Conservation (phyloP, 2,113 vertebrate genomes). For the Scatophagus argus region DNA sequence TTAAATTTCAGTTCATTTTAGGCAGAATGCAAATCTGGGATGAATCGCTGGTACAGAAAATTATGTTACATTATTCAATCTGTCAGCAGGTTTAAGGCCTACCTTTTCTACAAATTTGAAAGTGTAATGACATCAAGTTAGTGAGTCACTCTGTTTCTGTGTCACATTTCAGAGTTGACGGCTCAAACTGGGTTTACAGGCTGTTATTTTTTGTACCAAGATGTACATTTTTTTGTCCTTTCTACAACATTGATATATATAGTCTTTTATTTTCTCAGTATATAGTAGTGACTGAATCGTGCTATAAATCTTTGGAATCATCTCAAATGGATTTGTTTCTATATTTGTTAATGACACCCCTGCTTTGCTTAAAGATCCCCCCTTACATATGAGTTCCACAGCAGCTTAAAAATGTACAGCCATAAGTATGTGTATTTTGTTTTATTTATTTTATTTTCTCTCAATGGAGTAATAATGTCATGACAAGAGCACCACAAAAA, state of each 20-base stretch:
- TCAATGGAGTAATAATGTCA: background rate
- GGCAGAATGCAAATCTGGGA: slow-evolving; percentile 16
- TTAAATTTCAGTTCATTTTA: slow-evolving; percentile 3
- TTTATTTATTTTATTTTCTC: slow-evolving; percentile 6
- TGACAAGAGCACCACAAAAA: background rate
- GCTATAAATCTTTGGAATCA: background rate
- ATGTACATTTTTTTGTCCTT: slow-evolving; percentile 24
- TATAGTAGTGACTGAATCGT: background rate
- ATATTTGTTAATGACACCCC: background rate
- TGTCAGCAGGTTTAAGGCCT: background rate
- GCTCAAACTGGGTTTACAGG: slow-evolving; percentile 20
- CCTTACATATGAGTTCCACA: background rate
- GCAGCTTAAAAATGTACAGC: background rate
- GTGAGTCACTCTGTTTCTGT: background rate
- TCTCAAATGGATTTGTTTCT: slow-evolving; percentile 21
- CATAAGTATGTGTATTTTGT: slow-evolving; percentile 3
- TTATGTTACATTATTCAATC: background rate
- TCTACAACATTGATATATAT: slow-evolving; percentile 40
- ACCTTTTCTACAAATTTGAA: background rate
- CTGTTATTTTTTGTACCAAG: slow-evolving; percentile 21
- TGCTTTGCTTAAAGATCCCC: slow-evolving; percentile 3
- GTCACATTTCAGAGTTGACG: slow-evolving; percentile 14
- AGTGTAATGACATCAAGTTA: background rate
- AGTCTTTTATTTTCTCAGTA: background rate
- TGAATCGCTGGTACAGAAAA: slow-evolving; percentile 4